Base-by-base conservation (phyloP, 1,140 invertebrate species). In the Lordiphosa mommai region DNA sequence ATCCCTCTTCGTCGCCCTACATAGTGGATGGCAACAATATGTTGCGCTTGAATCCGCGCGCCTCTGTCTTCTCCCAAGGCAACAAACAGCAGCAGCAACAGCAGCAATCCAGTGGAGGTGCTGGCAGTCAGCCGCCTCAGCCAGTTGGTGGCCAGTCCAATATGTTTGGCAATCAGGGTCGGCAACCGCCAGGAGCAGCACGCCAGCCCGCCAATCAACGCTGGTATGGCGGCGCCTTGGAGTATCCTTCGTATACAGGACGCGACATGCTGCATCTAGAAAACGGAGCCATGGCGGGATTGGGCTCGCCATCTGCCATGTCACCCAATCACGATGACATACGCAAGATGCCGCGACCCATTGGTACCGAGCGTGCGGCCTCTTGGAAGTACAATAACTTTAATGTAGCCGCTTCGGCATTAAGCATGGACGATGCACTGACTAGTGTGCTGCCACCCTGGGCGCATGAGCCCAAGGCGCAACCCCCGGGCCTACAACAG, bases 331-430 rank as follows among this genome's bases (percentile, higher is more conserved):
- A 89, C 38, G 77, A 91, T 52, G 93, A 95, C 73, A 93, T 94
- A 68, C 91, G 94, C 33, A 94, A 95, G 77, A 91, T 92, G 65
- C 93, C 93, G 20, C 92, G 93, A 4, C 94, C 94, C 12, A 95
- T 95, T 72, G 94, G 94, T 67, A 95, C 93, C 0, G 94, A 94
- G 87, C 91, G 94, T 72, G 74, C 93, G n/a, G 92, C 93, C 1
- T 91, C 92, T 5, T 93, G 93, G 91, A 94, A 94, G 51, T 88
- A 73, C 40, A 86, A 76, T 46, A 72, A 80, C 51, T 88, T 73
- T 9, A 86, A 76, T 44, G 68, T 71, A 16, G 64, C 55, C 27
- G 48, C 60, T 6, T 61, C 72, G 2, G 50, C 58, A 6, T 47
- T 82, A 0, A 56, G 43, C 37, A 64, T 84, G 44, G 80, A 86